Evolutionary conservation across 1,140 invertebrate genomes (phyloP).

Genomic region (Heliconius nattereri): DNA sequence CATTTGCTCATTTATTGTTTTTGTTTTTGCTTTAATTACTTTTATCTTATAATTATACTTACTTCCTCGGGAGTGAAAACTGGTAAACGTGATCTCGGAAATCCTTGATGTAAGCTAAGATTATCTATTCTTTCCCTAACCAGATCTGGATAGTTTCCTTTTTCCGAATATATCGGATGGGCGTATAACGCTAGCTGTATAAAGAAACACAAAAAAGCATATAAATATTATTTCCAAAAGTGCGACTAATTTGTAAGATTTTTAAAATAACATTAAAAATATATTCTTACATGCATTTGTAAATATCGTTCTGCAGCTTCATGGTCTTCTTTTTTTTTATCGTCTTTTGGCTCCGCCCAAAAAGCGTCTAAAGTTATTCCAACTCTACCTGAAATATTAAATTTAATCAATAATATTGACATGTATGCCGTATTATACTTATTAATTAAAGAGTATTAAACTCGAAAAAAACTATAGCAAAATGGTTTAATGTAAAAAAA

Average conservation of each 20-base stretch:
- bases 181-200: conserved; percentile 83
- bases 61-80: conserved; percentile 82
- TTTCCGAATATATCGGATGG: conserved; percentile 84
- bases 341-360: conserved; percentile 82
- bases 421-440: too few species aligned
- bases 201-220: background rate
- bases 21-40: too few species aligned
- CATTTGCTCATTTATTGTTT: background rate
- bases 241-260: too few species aligned
- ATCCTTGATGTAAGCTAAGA: conserved; percentile 82
- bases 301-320: conserved; percentile 81
- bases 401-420: background rate
- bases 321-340: conserved; percentile 70
- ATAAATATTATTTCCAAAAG: too few species aligned
- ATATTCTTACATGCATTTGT: conserved; percentile 78
- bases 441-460: too few species aligned
- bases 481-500: too few species aligned
- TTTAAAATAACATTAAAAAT: background rate
- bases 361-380: conserved; percentile 83
- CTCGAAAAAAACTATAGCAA: background rate
- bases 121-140: conserved; percentile 83
- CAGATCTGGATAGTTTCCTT: conserved; percentile 85
- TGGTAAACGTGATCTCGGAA: conserved; percentile 82
- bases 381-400: conserved; percentile 76
- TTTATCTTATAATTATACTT: background rate